Conservation (phyloP, 2,113 vertebrate genomes). For the Aythya baeri region DNA sequence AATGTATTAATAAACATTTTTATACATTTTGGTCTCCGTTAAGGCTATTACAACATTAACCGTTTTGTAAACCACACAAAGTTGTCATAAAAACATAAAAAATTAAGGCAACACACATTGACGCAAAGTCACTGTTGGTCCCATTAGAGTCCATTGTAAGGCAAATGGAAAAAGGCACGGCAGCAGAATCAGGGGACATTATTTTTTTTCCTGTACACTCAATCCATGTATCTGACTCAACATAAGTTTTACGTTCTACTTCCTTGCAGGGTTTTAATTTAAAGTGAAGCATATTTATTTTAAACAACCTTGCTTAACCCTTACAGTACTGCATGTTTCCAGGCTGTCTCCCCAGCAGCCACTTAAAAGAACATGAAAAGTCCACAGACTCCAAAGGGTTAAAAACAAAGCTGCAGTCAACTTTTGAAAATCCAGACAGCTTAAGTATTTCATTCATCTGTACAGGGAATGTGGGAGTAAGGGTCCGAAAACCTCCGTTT, state of each 20-base stretch:
- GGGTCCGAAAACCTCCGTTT: constrained; percentile 90
- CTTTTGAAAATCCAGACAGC: constrained; percentile 1
- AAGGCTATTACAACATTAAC: constrained; percentile 65
- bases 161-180: constrained; percentile 32
- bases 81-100: constrained; percentile 49
- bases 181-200: neutral
- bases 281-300: neutral
- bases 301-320: constrained; percentile 35
- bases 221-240: neutral
- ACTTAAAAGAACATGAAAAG: neutral
- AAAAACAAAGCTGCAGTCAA: neutral
- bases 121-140: constrained; percentile 19
- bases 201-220: neutral
- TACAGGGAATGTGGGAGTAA: constrained; percentile 67
- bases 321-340: neutral
- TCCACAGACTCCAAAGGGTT: neutral
- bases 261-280: constrained; percentile 14
- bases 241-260: neutral
- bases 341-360: neutral
- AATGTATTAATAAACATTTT: constrained; percentile 68
- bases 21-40: constrained; percentile 69
- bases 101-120: constrained; percentile 23
- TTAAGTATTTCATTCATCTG: constrained; percentile 46
- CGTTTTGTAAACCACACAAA: constrained; percentile 72
- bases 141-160: neutral